phyloP scores from a whole-genome alignment of 2,797 vertebrate species.

The Tapirus indicus region DNA sequence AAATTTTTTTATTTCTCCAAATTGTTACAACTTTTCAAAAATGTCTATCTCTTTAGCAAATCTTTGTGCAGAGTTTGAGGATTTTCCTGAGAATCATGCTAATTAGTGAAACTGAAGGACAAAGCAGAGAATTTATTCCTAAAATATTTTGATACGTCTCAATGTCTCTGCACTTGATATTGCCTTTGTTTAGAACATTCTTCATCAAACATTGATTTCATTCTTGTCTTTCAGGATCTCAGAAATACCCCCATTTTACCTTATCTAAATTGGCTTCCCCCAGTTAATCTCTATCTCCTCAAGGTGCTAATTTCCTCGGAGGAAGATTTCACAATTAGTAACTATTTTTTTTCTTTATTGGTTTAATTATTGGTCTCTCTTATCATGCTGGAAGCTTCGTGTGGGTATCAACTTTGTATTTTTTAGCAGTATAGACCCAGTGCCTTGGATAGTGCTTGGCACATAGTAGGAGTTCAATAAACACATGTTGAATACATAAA shows the following conservation, averaged over 20 bases:
- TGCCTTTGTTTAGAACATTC: not conserved
- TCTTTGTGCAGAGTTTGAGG: not conserved
- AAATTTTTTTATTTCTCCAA: constrained; percentile 4
- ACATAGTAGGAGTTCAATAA: not conserved
- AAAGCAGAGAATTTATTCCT: not conserved
- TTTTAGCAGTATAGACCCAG: not conserved
- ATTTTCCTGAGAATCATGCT: not conserved
- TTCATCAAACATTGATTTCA: not conserved
- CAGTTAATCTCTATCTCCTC: not conserved
- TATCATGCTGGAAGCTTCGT: not conserved
- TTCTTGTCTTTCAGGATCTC: not conserved
- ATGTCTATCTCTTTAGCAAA: not conserved
- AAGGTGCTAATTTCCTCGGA: not conserved
- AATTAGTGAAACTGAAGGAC: not conserved
- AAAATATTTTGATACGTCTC: not conserved
- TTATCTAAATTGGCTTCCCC: not conserved
- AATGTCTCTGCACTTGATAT: not conserved
- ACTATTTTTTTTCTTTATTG: not conserved
- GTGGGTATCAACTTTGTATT: not conserved
- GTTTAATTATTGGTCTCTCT: not conserved
- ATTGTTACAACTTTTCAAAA: constrained; percentile 25
- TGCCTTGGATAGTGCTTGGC: not conserved
- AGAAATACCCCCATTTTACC: not conserved
- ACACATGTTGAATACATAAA: not conserved
- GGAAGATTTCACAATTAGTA: not conserved